These are phyloP conservation scores for Trichonephila clavata DNA, from an alignment of 1,140 invertebrate genomes.

Conservation along the genomic window DNA sequence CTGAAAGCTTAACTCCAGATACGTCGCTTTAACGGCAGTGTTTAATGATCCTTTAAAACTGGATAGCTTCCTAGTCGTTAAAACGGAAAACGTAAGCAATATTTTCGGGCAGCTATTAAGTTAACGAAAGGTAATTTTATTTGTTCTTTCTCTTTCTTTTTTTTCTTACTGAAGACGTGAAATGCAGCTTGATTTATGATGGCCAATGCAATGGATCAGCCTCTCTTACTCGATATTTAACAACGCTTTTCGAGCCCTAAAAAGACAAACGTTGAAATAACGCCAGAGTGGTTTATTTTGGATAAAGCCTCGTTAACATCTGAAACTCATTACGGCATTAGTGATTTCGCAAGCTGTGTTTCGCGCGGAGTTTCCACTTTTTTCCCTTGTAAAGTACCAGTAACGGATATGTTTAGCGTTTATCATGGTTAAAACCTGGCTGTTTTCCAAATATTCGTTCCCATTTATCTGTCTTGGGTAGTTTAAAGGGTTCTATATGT, in stretches of 20 bases:
- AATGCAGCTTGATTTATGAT: constrained; percentile 57
- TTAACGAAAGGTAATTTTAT: constrained; percentile 72
- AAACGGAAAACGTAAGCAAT: constrained; percentile 61
- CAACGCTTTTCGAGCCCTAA: constrained; percentile 8
- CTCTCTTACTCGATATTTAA: constrained; percentile 20
- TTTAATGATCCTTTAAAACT: constrained; percentile 68
- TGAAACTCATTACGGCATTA: constrained; percentile 35
- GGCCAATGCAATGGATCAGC: neutral
- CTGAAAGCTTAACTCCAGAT: constrained; percentile 9
- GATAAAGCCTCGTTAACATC: constrained; percentile 47
- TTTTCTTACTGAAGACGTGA: constrained; percentile 2
- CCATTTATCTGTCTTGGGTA: neutral
- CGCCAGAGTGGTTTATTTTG: constrained; percentile 17
- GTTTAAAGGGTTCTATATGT: neutral
- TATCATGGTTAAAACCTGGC: neutral
- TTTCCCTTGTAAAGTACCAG: constrained; percentile 10
- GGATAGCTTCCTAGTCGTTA: constrained; percentile 52
- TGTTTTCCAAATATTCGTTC: neutral
- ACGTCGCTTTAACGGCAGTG: constrained; percentile 54
- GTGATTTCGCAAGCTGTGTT: constrained; percentile 21
- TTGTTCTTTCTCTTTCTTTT: constrained; percentile 2
- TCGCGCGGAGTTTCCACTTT: neutral
- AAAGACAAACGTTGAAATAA: constrained; percentile 37
- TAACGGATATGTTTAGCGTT: constrained; percentile 14
- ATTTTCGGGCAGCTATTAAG: constrained; percentile 61